Conservation (phyloP, 2,888 invertebrate species). For the Drosophila tripunctata region DNA sequence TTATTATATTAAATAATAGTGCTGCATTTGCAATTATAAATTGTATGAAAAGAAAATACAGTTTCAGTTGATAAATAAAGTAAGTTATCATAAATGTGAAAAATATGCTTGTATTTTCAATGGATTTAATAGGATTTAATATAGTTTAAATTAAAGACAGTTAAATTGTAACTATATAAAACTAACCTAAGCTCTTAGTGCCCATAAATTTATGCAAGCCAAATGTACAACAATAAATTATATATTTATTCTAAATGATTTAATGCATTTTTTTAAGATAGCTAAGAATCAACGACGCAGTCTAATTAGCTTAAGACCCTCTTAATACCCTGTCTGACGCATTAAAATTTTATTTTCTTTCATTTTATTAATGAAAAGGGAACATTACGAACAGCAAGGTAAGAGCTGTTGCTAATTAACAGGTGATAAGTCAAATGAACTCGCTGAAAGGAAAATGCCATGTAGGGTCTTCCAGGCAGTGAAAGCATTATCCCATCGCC, state of each 20-base stretch:
- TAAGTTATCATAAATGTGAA: too few relatives aligned
- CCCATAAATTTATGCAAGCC: too few relatives aligned
- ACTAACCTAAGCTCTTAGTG: too few relatives aligned
- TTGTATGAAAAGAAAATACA: background rate
- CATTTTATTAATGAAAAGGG: background rate
- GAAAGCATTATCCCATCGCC: background rate
- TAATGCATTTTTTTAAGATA: background rate
- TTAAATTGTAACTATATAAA: too few relatives aligned
- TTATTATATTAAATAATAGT: too few relatives aligned
- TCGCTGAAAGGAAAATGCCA: background rate
- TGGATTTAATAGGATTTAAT: too few relatives aligned
- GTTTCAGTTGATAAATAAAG: background rate
- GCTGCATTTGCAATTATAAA: background rate
- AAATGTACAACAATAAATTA: too few relatives aligned
- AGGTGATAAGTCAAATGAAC: constrained; percentile 30
- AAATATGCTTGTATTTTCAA: too few relatives aligned
- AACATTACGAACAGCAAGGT: background rate
- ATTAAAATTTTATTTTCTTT: background rate
- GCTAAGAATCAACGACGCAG: background rate
- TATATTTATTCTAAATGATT: too few relatives aligned
- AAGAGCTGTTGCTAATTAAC: constrained; percentile 28
- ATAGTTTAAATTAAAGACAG: too few relatives aligned
- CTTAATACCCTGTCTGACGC: background rate
- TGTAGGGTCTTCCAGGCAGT: background rate
- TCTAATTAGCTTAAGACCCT: background rate